A percentile compares a stretch with the other conserved stretches of the same genome.
Conservation (phyloP, 2,888 invertebrate species). For the Acanthosepion lycidas region DNA sequence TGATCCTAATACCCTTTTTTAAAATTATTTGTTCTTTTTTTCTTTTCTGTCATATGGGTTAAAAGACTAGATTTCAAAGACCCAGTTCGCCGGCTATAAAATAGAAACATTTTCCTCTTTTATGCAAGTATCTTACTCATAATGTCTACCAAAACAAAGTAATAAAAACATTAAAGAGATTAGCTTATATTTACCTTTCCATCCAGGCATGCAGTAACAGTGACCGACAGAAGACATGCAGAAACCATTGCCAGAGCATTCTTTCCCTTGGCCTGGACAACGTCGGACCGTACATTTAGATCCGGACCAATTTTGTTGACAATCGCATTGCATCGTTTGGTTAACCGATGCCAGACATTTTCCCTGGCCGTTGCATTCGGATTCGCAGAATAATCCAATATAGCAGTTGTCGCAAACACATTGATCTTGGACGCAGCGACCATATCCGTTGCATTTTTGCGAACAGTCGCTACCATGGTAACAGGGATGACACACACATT, state of each 20-base stretch:
- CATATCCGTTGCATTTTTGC: constrained; percentile 58
- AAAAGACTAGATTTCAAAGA: too few relatives aligned
- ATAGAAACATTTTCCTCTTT: too few relatives aligned
- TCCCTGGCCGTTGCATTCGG: constrained; percentile 62
- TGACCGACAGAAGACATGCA: constrained; percentile 60
- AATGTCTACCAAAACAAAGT: too few relatives aligned
- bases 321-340: constrained; percentile 54
- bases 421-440: constrained; percentile 56
- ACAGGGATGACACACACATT: constrained; percentile 64
- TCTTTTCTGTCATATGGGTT: too few relatives aligned
- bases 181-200: constrained; percentile 58
- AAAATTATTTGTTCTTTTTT: too few relatives aligned
- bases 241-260: constrained; percentile 62
- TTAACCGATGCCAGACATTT: constrained; percentile 51
- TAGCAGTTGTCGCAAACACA: constrained; percentile 63
- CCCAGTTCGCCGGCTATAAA: too few relatives aligned
- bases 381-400: constrained; percentile 61
- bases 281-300: constrained; percentile 58
- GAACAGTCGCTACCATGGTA: constrained; percentile 62
- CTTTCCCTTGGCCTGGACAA: constrained; percentile 57
- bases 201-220: constrained; percentile 65
- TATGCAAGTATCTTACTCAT: too few relatives aligned
- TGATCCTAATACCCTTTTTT: too few relatives aligned
- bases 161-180: too few relatives aligned
- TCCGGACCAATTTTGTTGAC: constrained; percentile 61